Conservation (phyloP, 2,113 vertebrate species). For the Mesembrinibis cayennensis region DNA sequence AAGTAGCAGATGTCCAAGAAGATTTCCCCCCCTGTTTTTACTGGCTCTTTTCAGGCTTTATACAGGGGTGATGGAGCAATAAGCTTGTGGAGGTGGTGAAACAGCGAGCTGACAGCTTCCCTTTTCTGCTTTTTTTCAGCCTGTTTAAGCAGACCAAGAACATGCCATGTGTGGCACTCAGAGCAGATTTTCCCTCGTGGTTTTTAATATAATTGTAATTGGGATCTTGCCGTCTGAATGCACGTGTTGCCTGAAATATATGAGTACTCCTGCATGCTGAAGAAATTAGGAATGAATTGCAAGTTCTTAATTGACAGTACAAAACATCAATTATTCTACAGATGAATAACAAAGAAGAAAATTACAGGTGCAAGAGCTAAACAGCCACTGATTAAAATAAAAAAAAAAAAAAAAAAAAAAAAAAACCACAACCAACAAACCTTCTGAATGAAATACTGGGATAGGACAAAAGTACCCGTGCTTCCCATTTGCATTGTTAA, state of each 20-base stretch:
- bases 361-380: conserved; percentile 58
- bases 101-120: not conserved
- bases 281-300: conserved; percentile 37
- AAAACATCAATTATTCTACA: conserved; percentile 57
- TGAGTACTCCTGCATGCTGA: not conserved
- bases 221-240: not conserved
- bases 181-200: not conserved
- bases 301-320: conserved; percentile 48
- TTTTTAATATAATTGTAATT: conserved; percentile 29
- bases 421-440: not conserved
- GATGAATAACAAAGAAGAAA: conserved; percentile 40
- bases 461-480: not conserved
- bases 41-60: not conserved
- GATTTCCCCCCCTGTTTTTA: not conserved
- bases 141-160: not conserved
- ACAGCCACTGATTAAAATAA: not conserved
- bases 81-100: not conserved
- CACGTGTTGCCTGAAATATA: conserved; percentile 2
- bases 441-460: not conserved
- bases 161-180: not conserved
- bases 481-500: not conserved
- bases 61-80: not conserved
- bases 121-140: not conserved
- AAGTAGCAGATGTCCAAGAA: not conserved
- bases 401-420: no score